Evolutionary conservation across 2,797 vertebrate genomes (phyloP), one percentile per base, ranked within the genome.

Genomic region (Helicolenus hilgendorfi): DNA sequence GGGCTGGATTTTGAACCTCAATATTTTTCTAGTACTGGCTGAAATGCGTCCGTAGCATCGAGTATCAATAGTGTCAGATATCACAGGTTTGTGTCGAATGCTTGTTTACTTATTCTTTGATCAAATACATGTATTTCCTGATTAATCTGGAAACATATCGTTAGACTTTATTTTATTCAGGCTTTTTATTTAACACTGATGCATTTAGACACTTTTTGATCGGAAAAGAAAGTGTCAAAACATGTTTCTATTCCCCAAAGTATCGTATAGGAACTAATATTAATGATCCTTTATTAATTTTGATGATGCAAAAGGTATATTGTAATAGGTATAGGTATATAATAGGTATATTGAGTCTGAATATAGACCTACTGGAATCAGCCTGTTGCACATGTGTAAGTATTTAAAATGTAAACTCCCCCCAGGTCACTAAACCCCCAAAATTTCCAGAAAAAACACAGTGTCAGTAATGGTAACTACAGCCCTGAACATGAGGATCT

Each of bases 1-100:
- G 38, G 38, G 14, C 38, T 41, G 38, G 38, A 41, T 41, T 41
- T 41, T 41, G 38, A 41, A 41, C 13, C 38, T 41, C 5, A 41
- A 41, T 41, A 0, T 41, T 15, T 41, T 41, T 41, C 2, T 41
- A 0, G 38, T 7, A 41, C 38, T 7, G 38, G 38, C 38, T 41
- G 38, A 41, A 41, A 3, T 41, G 38, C 38, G 38, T 15, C 38
- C 5, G 38, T 41, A 41, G 38, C 14, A 41, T 41, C 55, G 1
- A 14, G 22, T 58, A 14, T 58, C 3, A 45, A 45, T 18, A 7
- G 41, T 1, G 45, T 20, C 7, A 49, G 7, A 20, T 8, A 4
- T 49, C 45, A 49, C 45, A 49, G 7, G 18, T 49, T 49, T 49
- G 45, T 49, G 0, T 49, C 45, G 20, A 49, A 45, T 45, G 15